Evolutionary conservation across 1,140 invertebrate species (phyloP), one percentile per base, ranked within the genome.

Genomic region (Drosophila kurseongensis): DNA sequence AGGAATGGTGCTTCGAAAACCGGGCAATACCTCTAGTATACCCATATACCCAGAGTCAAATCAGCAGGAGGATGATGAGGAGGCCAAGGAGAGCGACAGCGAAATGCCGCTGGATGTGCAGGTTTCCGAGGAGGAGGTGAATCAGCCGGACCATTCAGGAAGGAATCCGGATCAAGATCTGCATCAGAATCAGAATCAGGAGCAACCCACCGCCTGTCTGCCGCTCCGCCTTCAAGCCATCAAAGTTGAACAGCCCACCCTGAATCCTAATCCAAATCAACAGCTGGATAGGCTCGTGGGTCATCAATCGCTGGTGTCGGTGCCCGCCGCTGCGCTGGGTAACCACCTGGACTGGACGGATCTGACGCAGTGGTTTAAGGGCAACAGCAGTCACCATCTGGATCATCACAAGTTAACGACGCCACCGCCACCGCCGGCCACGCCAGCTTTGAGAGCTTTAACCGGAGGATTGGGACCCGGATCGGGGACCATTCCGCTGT

Each of bases 221-320:
- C 85, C 85, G 4, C 35, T 80, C 32, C 79, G 76, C 50, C 56
- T 89, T 51, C 84, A 82, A 45, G 47, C 81, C 27, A 91, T 91
- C 41, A 88, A 88, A 62, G 50, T 83, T 41, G 88, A 90, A 50
- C 71, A 77, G 10, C 59, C 47, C 47, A 47, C 27, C 16, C 29
- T n/a, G 14, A 47, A 48, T 2, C 32, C n/a, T 3, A 54, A 27
- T 36, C 7, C 14, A 6, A 60, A 13, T 54, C 47, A 18, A 1
- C 72, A 56, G 27, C 35, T 42, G 27, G 76, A 80, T 6, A 76
- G 72, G 45, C 71, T 74, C n/a, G 50, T 65, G 12, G 45, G 60
- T 18, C 85, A 75, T 41, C 75, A 85, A 13, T 90, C 75, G 52
- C 52, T 88, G 50, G 80, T 86, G 6, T 63, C 82, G 5, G 45